phyloP scores from a whole-genome alignment of 1,140 invertebrate genomes.

The Hestina assimilis region DNA sequence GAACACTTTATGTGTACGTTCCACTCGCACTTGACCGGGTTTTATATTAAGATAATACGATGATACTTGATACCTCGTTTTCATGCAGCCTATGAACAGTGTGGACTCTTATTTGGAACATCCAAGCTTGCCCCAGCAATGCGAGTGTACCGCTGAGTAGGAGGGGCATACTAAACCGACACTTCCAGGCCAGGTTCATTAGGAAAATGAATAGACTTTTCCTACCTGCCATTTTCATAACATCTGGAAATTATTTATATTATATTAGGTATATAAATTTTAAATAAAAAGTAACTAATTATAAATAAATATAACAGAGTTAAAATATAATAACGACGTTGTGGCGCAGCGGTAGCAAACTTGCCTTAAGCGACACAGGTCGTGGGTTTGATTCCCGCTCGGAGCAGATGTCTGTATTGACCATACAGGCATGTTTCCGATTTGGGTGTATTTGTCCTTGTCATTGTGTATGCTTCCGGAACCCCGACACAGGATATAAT shows the following conservation, averaged over 20 bases:
- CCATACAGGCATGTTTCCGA: too few relatives aligned
- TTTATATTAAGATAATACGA: too few relatives aligned
- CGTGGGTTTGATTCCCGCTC: too few relatives aligned
- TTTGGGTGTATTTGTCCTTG: too few relatives aligned
- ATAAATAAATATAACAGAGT: background rate
- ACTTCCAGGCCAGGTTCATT: constrained; percentile 68
- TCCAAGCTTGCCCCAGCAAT: constrained; percentile 65
- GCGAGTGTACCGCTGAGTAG: constrained; percentile 63
- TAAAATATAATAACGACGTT: too few relatives aligned
- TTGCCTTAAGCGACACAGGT: too few relatives aligned
- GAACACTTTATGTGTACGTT: too few relatives aligned
- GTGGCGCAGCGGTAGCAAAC: too few relatives aligned
- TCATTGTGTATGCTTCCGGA: too few relatives aligned
- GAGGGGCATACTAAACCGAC: constrained; percentile 65
- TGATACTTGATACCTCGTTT: constrained; percentile 58
- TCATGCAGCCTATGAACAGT: constrained; percentile 58
- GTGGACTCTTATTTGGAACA: constrained; percentile 70
- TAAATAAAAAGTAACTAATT: background rate
- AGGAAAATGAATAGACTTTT: constrained; percentile 68
- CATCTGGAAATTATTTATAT: constrained; percentile 22
- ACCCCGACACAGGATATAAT: too few relatives aligned
- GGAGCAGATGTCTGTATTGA: too few relatives aligned
- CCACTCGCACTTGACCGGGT: too few relatives aligned
- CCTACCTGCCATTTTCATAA: constrained; percentile 39
- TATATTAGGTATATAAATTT: constrained; percentile 8